Evolutionary conservation across 1,140 invertebrate species (phyloP), one percentile per base, ranked within the genome.

Genomic region (Goniozus legneri): DNA sequence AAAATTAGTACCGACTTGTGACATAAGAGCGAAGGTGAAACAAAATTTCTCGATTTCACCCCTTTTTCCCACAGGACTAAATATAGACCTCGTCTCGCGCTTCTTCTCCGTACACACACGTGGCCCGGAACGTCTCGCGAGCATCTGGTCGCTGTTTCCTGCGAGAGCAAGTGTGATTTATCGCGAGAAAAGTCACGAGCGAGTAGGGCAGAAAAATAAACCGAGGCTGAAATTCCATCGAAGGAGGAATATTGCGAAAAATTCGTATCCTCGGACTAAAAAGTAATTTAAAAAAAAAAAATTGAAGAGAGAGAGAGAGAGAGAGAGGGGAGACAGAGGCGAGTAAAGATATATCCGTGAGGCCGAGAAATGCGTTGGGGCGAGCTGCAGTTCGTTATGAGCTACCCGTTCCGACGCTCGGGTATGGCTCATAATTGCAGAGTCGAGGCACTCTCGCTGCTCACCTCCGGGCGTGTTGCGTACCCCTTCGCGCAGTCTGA

Each of bases 341-440:
- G 44, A 62, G 59, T 69, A 67, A 66, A 52, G 64, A 71, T 70
- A 70, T 62, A 56, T n/a, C n/a, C n/a, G n/a, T n/a, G n/a, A n/a
- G 24, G 60, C 56, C 51, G 53, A 48, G 67, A 62, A 73, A 71
- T 75, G 73, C 73, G 71, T 61, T 66, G 62, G n/a, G n/a, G n/a
- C n/a, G n/a, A n/a, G n/a, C n/a, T n/a, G n/a, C n/a, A 61, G 69
- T 73, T 75, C 65, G 70, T 73, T 75, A 75, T 60, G 71, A 71
- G 69, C 37, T 51, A 31, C 50, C 60, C 56, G 60, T 49, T 44
- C 57, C 65, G 70, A 71, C 66, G 60, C 67, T n/a, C n/a, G n/a
- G 63, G 57, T 75, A 75, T 73, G 59, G 70, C 69, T 73, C 69
- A 67, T 75, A 75, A 75, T 75, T 75, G 72, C 55, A 75, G 69